Base-by-base conservation (phyloP, 2,113 vertebrate genomes). In the Xerus inauris region DNA sequence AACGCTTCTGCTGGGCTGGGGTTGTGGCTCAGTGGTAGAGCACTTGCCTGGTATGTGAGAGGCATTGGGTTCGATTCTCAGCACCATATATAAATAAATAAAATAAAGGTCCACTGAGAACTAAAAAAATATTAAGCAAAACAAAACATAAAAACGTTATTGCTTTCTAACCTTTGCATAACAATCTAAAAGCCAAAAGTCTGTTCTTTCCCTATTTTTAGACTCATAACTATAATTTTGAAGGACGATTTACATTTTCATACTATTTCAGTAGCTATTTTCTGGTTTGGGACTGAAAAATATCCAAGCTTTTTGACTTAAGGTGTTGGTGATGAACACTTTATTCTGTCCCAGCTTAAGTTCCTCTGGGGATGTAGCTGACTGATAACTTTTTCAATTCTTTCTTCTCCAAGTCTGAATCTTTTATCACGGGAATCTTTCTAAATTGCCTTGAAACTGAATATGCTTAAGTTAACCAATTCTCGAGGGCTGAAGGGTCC, bases 261-360 rank as follows among this genome's bases (percentile, higher is more conserved):
- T 1, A 32, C 2, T n/a, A n/a, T n/a, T n/a, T n/a, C n/a, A 8
- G 64, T 1, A 1, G 16, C 12, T 11, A 14, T 1, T 7, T 40
- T 76, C 57, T 26, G 30, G 14, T 59, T 45, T 42, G 51, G 30
- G 67, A 19, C 47, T 77, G 49, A 84, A 67, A 51, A 59, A 32
- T n/a, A 38, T 0, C 28, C 45, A 19, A 8, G 47, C 13, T 59
- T 87, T 87, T 13, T 2, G 40, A 28, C 28, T 38, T 45, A 49
- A 22, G 54, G 17, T 2, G 4, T 35, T 20, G 8, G 51, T 5
- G 54, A 38, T 19, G 24, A 19, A 1, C 0, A 5, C 0, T 59
- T 72, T 64, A 45, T 40, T 49, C 40, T 0, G 10, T 8, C 13
- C 26, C 40, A 3, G 38, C 64, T 9, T 8, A 16, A 5, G 35